Percentiles rank a stretch among this genome's conserved stretches.
Evolutionary conservation across 2,888 invertebrate species (phyloP).

Genomic region (Heliothis peltigera): DNA sequence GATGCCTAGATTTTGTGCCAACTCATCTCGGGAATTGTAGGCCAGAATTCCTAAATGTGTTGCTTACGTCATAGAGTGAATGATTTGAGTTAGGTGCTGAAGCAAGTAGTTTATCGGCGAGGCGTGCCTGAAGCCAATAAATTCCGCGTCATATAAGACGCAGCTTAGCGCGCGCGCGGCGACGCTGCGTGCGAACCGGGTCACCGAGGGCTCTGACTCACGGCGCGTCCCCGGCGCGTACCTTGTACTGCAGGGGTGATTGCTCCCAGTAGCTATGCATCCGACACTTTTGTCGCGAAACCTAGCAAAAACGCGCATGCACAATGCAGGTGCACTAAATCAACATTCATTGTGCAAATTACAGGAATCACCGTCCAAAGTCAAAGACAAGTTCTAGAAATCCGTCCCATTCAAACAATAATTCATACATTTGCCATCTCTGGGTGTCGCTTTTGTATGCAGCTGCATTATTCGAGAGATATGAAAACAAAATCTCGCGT

Average conservation of each 20-base stretch:
- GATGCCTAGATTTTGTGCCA: slow-evolving; percentile 47
- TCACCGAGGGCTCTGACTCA: slow-evolving; percentile 76
- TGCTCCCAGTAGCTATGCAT: slow-evolving; percentile 52
- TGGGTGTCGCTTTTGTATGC: slow-evolving; percentile 55
- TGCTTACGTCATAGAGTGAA: slow-evolving; percentile 29
- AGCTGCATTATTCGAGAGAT: slow-evolving; percentile 68
- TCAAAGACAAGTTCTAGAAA: slow-evolving; percentile 66
- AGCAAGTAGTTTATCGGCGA: slow-evolving; percentile 12
- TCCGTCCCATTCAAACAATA: slow-evolving; percentile 63
- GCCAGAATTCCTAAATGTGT: slow-evolving; percentile 13
- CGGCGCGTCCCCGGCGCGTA: slow-evolving; percentile 56
- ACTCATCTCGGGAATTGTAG: slow-evolving; percentile 39
- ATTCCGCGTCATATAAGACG: slow-evolving; percentile 72
- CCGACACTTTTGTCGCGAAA: slow-evolving; percentile 55
- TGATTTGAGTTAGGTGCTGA: slow-evolving; percentile 21
- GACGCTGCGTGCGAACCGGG: slow-evolving; percentile 80
- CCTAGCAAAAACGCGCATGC: slow-evolving; percentile 58
- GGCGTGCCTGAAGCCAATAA: slow-evolving; percentile 47
- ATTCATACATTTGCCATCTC: slow-evolving; percentile 61
- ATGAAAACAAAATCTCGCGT: slow-evolving; percentile 71
- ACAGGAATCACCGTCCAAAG: slow-evolving; percentile 55
- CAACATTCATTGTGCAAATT: slow-evolving; percentile 73
- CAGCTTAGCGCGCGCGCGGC: slow-evolving; percentile 53
- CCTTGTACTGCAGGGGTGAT: slow-evolving; percentile 62
- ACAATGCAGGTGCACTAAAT: slow-evolving; percentile 62